Percentiles rank a stretch among this genome's conserved stretches.
Evolutionary conservation across 2,888 invertebrate species (phyloP).

Genomic region (Colletes collaris): DNA sequence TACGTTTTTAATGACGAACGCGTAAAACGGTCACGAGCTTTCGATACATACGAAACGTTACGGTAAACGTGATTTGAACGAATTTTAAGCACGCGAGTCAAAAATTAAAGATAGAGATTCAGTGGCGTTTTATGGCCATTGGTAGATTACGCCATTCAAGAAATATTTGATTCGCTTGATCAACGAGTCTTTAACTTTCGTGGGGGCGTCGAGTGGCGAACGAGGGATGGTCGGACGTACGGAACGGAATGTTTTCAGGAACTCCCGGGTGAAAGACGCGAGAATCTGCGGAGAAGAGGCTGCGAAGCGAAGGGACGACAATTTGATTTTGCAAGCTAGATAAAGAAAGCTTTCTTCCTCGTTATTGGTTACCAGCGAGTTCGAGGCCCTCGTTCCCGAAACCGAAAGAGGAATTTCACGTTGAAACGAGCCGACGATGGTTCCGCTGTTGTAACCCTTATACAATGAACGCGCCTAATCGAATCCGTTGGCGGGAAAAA

Average conservation of each 20-base stretch:
- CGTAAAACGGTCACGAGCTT: no score
- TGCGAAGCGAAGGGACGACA: conserved; percentile 46
- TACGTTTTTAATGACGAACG: no score
- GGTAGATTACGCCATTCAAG: conserved; percentile 32
- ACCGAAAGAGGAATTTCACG: conserved; percentile 44
- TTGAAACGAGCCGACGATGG: conserved; percentile 43
- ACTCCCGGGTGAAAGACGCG: conserved; percentile 29
- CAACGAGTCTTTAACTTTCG: conserved; percentile 60
- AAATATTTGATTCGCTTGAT: conserved; percentile 62
- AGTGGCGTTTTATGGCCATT: no score
- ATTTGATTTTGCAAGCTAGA: conserved; percentile 68
- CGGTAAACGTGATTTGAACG: no score
- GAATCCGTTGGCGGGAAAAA: conserved; percentile 42
- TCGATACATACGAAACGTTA: no score
- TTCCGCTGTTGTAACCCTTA: conserved; percentile 48
- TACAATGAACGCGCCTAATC: conserved; percentile 56
- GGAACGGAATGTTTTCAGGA: conserved; percentile 62
- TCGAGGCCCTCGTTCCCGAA: conserved; percentile 29
- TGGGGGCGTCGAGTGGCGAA: conserved; percentile 46
- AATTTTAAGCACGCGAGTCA: no score
- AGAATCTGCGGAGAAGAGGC: conserved; percentile 19
- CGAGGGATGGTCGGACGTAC: conserved; percentile 27
- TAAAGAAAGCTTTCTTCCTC: conserved; percentile 70
- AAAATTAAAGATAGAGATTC: no score
- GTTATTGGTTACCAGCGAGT: conserved; percentile 62